Percentiles rank a stretch among this genome's conserved stretches.
phyloP scores from a whole-genome alignment of 2,888 invertebrate species.

The Leucoma salicis region DNA sequence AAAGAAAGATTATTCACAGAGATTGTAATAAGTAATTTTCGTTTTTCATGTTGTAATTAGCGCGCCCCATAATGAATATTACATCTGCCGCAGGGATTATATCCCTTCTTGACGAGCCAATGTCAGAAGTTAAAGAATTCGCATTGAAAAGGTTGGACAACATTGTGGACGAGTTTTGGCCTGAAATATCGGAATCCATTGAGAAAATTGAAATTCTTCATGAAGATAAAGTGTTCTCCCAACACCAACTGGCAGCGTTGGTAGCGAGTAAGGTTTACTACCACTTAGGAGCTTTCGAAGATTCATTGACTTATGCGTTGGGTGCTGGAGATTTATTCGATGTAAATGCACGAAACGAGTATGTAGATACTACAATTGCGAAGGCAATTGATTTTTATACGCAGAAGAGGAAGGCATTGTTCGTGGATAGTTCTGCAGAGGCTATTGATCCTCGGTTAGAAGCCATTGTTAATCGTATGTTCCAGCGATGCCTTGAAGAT shows the following conservation, averaged over 20 bases:
- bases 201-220: slow-evolving; percentile 98
- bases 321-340: slow-evolving; percentile 97
- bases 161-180: slow-evolving; percentile 99
- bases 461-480: slow-evolving; percentile 98
- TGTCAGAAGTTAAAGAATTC: slow-evolving; percentile 95
- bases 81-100: slow-evolving; percentile 92
- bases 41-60: slow-evolving; percentile 24
- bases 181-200: slow-evolving; percentile 98
- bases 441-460: slow-evolving; percentile 92
- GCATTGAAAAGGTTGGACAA: slow-evolving; percentile 95
- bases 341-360: slow-evolving; percentile 96
- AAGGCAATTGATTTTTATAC: slow-evolving; percentile 99
- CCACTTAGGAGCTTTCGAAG: slow-evolving; percentile 97
- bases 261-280: slow-evolving; percentile 99
- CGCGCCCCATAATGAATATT: slow-evolving; percentile 65
- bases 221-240: slow-evolving; percentile 93
- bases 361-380: slow-evolving; percentile 98
- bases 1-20: slow-evolving; percentile 3
- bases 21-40: slow-evolving; percentile 8
- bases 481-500: slow-evolving; percentile 96
- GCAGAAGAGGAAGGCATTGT: slow-evolving; percentile 89
- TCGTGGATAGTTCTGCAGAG: slow-evolving; percentile 85
- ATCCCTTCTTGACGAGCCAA: slow-evolving; percentile 96
- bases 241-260: slow-evolving; percentile 96
- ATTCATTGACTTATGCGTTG: slow-evolving; percentile 97